phyloP scores from a whole-genome alignment of 2,797 vertebrate genomes.

The Esox masquinongy region DNA sequence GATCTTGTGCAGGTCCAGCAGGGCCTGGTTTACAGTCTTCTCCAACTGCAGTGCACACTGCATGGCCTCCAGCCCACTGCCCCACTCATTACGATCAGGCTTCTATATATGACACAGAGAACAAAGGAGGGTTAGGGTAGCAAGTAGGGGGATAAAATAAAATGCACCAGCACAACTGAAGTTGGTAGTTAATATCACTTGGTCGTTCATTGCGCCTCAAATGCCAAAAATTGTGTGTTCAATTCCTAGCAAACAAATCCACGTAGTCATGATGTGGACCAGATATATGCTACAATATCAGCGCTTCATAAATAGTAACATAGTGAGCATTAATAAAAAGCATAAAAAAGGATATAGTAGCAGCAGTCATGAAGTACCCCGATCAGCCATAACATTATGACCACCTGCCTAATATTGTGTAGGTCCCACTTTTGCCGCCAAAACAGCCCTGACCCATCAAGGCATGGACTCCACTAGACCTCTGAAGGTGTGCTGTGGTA shows the following conservation, averaged over 20 bases:
- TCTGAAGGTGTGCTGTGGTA: no score
- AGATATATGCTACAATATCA: no score
- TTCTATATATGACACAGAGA: constrained; percentile 70
- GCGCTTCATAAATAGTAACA: no score
- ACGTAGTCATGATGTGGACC: no score
- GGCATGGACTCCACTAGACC: no score
- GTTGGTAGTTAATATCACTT: background rate
- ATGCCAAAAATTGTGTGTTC: background rate
- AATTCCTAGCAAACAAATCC: background rate
- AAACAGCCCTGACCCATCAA: no score
- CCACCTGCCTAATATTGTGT: no score
- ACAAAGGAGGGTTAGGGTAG: background rate
- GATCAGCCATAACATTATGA: no score
- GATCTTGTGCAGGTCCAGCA: constrained; percentile 84
- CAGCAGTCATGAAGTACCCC: no score
- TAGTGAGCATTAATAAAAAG: no score
- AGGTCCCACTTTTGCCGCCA: no score
- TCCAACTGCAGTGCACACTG: constrained; percentile 89
- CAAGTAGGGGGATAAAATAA: background rate
- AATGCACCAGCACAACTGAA: background rate
- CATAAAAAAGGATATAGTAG: no score
- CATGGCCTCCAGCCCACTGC: constrained; percentile 89
- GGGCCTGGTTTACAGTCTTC: constrained; percentile 88
- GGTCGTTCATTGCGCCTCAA: background rate
- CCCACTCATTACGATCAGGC: constrained; percentile 92